Evolutionary conservation across 92 coral and sea anemone species (phyloP).

Genomic region (Siderastrea radians): DNA sequence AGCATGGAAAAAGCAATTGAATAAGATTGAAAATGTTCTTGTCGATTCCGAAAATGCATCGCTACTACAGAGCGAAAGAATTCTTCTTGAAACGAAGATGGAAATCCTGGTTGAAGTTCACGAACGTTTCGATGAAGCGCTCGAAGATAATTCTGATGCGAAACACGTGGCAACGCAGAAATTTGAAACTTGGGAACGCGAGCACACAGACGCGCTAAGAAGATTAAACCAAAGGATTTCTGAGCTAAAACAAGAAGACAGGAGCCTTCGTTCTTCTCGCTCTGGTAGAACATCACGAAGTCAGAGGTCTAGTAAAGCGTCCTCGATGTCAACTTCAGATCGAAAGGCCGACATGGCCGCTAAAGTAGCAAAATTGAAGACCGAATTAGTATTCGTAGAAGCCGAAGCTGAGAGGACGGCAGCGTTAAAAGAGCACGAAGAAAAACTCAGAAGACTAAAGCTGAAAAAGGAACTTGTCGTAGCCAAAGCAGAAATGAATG

Average conservation of each 20-base stretch:
- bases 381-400: neutral
- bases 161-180: neutral
- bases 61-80: neutral
- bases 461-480: conserved; percentile 1
- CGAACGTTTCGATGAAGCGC: neutral
- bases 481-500: neutral
- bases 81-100: neutral
- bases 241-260: too few species aligned
- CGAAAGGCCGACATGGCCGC: neutral
- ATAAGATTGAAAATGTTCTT: neutral
- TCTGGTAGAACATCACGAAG: too few species aligned
- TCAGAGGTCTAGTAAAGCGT: too few species aligned
- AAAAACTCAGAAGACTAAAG: neutral
- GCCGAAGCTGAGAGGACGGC: conserved; percentile 47
- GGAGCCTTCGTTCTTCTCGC: too few species aligned
- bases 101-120: neutral
- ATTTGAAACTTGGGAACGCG: neutral
- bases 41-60: neutral
- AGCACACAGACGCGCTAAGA: neutral
- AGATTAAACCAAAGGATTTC: too few species aligned
- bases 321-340: too few species aligned
- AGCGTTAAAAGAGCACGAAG: neutral
- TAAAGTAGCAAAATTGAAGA: neutral
- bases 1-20: neutral
- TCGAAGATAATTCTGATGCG: neutral